Percentiles rank a stretch among this genome's conserved stretches.
Evolutionary conservation across 37 sponge, comb jelly and placozoan genomes (phyloP).

Genomic region (Beroe ovata): DNA sequence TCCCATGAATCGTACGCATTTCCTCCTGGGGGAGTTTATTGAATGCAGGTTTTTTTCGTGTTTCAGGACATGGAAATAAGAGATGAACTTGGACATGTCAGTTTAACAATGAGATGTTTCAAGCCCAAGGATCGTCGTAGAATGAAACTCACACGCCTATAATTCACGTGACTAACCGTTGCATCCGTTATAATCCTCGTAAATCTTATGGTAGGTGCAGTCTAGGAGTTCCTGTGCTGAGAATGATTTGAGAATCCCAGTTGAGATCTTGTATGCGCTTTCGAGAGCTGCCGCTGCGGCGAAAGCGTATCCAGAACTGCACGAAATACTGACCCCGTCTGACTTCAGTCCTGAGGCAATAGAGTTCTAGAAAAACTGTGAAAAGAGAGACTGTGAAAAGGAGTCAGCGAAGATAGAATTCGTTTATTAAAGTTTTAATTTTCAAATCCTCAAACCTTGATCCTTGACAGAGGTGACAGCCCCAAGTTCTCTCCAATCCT

Average conservation of each 20-base stretch:
- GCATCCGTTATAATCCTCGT: slow-evolving; percentile 26
- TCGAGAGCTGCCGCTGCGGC: slow-evolving; percentile 17
- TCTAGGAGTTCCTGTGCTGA: slow-evolving; percentile 56
- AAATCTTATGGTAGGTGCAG: slow-evolving; percentile 18
- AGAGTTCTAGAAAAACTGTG: no score
- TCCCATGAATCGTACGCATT: slow-evolving; percentile 28
- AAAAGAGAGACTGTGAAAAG: no score
- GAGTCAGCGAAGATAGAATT: no score
- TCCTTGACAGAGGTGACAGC: slow-evolving; percentile 35
- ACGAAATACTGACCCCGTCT: not conserved
- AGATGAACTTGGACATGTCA: no score
- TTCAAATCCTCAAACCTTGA: slow-evolving; percentile 2
- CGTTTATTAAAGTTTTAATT: no score
- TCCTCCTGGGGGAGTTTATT: no score
- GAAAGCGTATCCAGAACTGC: not conserved
- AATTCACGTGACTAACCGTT: slow-evolving; percentile 14
- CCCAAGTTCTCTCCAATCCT: slow-evolving; percentile 30
- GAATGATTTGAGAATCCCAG: slow-evolving; percentile 34
- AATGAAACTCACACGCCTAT: no score
- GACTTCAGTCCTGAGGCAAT: not conserved
- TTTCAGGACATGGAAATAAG: no score
- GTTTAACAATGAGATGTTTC: no score
- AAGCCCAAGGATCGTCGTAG: no score
- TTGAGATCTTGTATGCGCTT: slow-evolving; percentile 23
- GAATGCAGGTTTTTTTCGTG: no score